Conservation (phyloP, 2,797 vertebrate genomes). For the Sphenopsis melanotis region DNA sequence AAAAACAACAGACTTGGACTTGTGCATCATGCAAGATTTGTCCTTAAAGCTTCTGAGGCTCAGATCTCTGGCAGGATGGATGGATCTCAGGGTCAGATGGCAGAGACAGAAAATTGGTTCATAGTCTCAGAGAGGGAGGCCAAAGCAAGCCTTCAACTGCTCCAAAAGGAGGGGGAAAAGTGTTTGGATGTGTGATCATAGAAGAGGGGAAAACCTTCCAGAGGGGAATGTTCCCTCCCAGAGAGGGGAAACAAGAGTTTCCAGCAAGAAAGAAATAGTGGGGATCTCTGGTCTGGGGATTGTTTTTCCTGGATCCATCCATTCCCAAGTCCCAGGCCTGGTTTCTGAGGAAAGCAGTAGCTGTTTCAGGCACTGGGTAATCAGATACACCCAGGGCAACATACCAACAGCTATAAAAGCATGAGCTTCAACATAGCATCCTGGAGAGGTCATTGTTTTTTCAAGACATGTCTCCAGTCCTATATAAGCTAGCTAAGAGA, state of each 20-base stretch:
- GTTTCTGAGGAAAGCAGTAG: neutral
- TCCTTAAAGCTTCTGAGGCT: neutral
- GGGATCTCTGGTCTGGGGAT: neutral
- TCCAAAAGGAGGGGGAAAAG: neutral
- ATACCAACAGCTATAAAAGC: neutral
- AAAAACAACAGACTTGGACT: neutral
- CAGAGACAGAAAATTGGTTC: neutral
- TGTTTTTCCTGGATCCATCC: conserved; percentile 13
- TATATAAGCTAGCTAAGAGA: neutral
- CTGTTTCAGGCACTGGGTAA: conserved; percentile 28
- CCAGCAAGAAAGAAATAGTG: neutral
- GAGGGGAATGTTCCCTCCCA: neutral
- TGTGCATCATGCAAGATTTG: neutral
- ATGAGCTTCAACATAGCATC: neutral
- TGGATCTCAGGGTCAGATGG: neutral
- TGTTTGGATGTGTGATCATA: neutral
- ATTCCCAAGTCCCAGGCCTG: neutral
- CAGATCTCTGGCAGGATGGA: neutral
- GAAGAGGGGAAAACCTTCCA: neutral
- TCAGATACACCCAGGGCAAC: neutral
- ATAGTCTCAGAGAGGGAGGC: neutral
- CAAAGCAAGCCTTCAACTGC: neutral
- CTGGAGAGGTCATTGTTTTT: conserved; percentile 42
- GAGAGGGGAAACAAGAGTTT: neutral
- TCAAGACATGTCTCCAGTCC: conserved; percentile 7